Base-by-base conservation (phyloP, 1,140 invertebrate genomes). In the Leptinotarsa undecemlineata region DNA sequence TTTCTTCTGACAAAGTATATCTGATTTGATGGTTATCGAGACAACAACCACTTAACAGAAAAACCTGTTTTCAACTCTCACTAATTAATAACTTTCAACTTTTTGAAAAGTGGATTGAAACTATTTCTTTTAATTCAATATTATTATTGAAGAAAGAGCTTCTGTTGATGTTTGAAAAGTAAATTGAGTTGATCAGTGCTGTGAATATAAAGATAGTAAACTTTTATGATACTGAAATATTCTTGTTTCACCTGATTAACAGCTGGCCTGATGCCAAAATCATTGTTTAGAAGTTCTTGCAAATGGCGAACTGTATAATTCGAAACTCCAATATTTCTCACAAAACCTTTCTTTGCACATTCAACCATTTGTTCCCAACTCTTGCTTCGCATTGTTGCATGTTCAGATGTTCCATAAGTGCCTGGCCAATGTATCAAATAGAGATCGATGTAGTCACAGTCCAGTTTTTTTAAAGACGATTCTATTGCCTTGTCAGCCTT, bases 381-480 rank as follows among this genome's bases (percentile, higher is more conserved):
- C 64, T 88, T 82, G 47, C 62, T 89, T 86, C 77, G 68, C 11
- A 76, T 26, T 63, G 64, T 62, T 20, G 77, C 21, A 48, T 70
- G 48, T 26, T 67, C 17, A 57, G 68, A 71, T 26, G 19, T 71
- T 3, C 21, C 15, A 42, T 87, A 84, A 70, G 86, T 86, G 19
- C 93, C 94, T 61, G 95, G 95, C 91, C 94, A 96, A 82, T 96
- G 94, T 77, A 96, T 92, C 26, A 96, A 86, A 82, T 93, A 95
- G 17, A 96, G 85, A 85, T 97, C 95, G 3, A 96, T 84, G 81
- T 95, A 95, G 60, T 89, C 86, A 11, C 88, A 85, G 70, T 90
- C 87, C 3, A 97, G 82, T 67, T 90, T 89, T 20, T 86, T 81
- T 15, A 96, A 79, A 13, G 93, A 93, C 47, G 84, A 85, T 64